These are phyloP conservation scores for Garrulus glandarius DNA, from an alignment of 2,797 vertebrate genomes.

Conservation along the genomic window DNA sequence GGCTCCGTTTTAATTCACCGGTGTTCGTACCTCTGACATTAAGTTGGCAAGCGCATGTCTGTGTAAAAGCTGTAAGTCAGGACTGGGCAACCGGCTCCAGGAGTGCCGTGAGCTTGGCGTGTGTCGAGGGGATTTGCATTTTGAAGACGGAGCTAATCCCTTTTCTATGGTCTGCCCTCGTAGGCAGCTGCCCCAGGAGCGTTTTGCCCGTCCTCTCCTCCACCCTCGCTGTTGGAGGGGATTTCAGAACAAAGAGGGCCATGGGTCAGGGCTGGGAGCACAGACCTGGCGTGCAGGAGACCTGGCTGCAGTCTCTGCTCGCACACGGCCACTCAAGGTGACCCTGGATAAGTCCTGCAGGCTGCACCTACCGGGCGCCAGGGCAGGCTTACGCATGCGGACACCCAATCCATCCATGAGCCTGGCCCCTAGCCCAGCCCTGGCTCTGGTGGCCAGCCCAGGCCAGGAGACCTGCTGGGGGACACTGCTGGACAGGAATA, in stretches of 20 bases:
- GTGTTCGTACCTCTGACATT: not conserved
- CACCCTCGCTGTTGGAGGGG: not conserved
- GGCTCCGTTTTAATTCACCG: not conserved
- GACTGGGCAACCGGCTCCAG: not conserved
- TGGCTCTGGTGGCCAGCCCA: not conserved
- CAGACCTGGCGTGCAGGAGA: rapidly evolving
- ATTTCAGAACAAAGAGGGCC: not conserved
- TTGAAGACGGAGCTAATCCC: constrained; percentile 44
- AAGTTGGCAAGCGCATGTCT: not conserved
- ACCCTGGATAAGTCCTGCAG: not conserved
- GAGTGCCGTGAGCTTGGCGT: not conserved
- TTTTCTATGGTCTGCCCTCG: not conserved
- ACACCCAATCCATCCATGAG: not conserved
- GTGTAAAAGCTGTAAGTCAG: constrained; percentile 19
- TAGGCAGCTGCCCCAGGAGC: constrained; percentile 47
- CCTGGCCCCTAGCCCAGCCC: not conserved
- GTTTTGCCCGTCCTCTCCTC: not conserved
- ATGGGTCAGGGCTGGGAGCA: not conserved
- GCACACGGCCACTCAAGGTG: not conserved
- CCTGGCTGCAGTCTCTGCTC: not conserved
- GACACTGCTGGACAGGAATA: not conserved
- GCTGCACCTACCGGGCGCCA: not conserved
- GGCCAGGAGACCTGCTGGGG: not conserved
- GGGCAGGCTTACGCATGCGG: not conserved
- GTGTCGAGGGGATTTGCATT: constrained; percentile 59